Percentiles rank a stretch among this genome's conserved stretches.
Conservation (phyloP, 2,113 vertebrate genomes). For the Camelus dromedarius region DNA sequence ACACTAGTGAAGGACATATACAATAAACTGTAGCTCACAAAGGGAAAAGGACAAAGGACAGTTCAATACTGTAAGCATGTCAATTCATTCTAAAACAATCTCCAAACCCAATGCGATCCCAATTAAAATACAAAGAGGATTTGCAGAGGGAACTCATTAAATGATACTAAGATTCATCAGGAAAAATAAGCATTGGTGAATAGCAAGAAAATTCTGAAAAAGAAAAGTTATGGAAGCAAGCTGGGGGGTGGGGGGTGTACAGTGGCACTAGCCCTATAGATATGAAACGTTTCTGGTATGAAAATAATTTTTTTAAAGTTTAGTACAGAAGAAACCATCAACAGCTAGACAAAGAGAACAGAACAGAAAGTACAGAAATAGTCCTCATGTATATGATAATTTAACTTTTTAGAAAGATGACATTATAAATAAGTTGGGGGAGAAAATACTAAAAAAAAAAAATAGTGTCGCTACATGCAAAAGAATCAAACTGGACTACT, state of each 20-base stretch:
- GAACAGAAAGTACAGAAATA: conserved; percentile 21
- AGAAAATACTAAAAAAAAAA: background rate
- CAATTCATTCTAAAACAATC: background rate
- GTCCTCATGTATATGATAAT: conserved; percentile 1
- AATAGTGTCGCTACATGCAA: background rate
- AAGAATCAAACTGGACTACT: background rate
- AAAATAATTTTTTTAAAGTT: background rate
- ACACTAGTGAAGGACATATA: background rate
- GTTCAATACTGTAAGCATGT: background rate
- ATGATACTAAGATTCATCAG: background rate
- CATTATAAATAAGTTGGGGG: background rate
- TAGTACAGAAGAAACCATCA: background rate
- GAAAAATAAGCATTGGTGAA: background rate
- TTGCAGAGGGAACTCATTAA: background rate
- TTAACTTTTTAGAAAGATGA: conserved; percentile 42
- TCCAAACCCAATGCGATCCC: background rate
- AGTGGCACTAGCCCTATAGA: background rate
- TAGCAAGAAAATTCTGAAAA: background rate
- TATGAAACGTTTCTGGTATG: background rate
- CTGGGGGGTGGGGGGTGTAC: background rate
- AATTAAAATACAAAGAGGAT: background rate
- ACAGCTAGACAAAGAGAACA: background rate
- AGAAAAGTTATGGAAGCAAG: background rate
- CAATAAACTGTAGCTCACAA: background rate
- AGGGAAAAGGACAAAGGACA: background rate